Evolutionary conservation across 1,140 invertebrate genomes (phyloP).

Genomic region (Heterodera schachtii): DNA sequence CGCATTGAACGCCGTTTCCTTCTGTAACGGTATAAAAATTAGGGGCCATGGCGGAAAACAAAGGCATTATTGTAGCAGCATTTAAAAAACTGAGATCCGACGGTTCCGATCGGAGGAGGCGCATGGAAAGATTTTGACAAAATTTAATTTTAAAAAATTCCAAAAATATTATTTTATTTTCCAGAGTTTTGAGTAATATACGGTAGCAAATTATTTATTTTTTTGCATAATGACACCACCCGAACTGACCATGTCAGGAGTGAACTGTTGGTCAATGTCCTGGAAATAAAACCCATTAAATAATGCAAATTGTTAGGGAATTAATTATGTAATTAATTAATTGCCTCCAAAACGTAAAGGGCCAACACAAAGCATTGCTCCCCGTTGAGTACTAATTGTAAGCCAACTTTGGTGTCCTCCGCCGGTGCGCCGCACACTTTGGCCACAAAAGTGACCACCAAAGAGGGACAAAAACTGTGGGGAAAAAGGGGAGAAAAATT

Average conservation of each 20-base stretch:
- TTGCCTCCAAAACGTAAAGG: background rate
- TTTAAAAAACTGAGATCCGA: no score
- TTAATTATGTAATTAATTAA: background rate
- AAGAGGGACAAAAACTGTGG: background rate
- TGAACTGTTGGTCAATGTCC: background rate
- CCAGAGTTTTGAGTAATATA: no score
- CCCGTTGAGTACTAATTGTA: background rate
- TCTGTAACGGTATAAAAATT: no score
- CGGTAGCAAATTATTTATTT: no score
- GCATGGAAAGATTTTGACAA: no score
- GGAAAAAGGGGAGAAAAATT: no score
- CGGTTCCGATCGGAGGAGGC: no score
- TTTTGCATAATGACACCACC: background rate
- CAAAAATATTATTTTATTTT: no score
- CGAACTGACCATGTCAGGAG: background rate
- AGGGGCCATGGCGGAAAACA: no score
- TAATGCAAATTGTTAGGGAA: background rate
- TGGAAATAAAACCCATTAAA: background rate
- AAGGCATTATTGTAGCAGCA: no score
- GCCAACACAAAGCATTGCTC: background rate
- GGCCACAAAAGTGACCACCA: background rate
- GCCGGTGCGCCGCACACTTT: background rate
- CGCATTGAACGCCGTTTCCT: no score
- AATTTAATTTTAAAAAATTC: no score
- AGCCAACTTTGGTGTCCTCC: background rate